Conservation (phyloP, 2,113 vertebrate species). For the Ammospiza nelsoni region DNA sequence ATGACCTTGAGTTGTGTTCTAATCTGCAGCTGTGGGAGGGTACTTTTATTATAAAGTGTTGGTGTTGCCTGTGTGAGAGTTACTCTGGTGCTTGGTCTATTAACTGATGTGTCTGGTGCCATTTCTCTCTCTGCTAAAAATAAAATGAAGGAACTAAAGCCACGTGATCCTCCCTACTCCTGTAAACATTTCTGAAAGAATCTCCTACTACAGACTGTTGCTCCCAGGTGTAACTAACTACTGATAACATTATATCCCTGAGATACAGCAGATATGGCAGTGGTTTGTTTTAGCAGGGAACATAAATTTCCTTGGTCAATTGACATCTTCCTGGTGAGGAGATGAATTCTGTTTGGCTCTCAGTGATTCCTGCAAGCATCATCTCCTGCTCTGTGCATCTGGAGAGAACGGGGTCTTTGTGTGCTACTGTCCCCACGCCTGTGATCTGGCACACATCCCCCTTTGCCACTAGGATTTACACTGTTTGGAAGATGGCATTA, state of each 20-base stretch:
- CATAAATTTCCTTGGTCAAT: conserved; percentile 14
- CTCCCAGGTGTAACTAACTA: conserved; percentile 26
- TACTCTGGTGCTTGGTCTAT: background rate
- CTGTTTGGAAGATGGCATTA: background rate
- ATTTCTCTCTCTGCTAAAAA: conserved; percentile 9
- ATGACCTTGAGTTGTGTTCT: background rate
- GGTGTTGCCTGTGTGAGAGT: background rate
- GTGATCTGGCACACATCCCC: background rate
- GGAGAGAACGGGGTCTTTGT: background rate
- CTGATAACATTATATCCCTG: conserved; percentile 5
- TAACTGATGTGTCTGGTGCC: background rate
- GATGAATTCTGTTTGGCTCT: background rate
- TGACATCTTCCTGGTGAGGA: conserved; percentile 18
- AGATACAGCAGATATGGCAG: background rate
- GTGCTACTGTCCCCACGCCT: background rate
- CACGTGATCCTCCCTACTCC: background rate
- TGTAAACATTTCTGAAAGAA: conserved; percentile 17
- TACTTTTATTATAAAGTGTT: background rate
- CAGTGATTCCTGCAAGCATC: background rate
- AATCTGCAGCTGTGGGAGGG: background rate
- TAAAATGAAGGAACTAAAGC: conserved; percentile 1
- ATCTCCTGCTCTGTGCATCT: background rate
- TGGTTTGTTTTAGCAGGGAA: conserved; percentile 16
- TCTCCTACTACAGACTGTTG: background rate
- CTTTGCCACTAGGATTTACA: background rate